Conservation (phyloP, 2,113 vertebrate species). For the Haemorhous mexicanus region DNA sequence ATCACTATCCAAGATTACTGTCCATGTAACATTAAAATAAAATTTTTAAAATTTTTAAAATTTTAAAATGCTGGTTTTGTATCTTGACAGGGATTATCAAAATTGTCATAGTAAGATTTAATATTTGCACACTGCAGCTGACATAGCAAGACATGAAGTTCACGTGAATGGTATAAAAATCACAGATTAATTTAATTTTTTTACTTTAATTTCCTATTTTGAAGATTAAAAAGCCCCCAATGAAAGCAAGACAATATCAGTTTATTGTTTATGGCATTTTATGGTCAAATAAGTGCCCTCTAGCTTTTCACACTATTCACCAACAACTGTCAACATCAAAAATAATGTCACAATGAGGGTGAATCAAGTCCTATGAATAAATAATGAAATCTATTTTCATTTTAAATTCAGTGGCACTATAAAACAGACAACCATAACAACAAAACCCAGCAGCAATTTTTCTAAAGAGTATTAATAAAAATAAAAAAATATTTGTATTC, state of each 20-base stretch:
- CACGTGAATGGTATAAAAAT: neutral
- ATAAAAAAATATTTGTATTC: slow-evolving; percentile 29
- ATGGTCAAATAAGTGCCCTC: slow-evolving; percentile 40
- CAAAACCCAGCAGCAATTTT: neutral
- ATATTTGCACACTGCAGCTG: neutral
- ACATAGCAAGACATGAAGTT: neutral
- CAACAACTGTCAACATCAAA: slow-evolving; percentile 33
- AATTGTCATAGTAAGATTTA: neutral
- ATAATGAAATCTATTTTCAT: slow-evolving; percentile 47
- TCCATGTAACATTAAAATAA: neutral
- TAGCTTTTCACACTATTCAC: neutral
- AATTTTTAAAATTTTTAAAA: neutral
- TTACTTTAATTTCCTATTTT: neutral
- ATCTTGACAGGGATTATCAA: neutral
- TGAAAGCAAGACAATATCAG: neutral
- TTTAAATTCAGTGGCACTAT: slow-evolving; percentile 19
- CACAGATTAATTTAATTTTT: neutral
- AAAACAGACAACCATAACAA: neutral
- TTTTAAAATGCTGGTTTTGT: neutral
- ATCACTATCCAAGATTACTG: neutral
- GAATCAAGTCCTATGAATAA: slow-evolving; percentile 59
- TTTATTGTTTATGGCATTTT: slow-evolving; percentile 49
- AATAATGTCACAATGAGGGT: slow-evolving; percentile 45
- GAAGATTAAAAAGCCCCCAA: neutral
- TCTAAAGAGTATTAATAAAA: slow-evolving; percentile 32